Percentiles rank a stretch among this genome's conserved stretches.
These are phyloP conservation scores for Autographa gamma DNA, from an alignment of 2,888 invertebrate genomes.

Conservation along the genomic window DNA sequence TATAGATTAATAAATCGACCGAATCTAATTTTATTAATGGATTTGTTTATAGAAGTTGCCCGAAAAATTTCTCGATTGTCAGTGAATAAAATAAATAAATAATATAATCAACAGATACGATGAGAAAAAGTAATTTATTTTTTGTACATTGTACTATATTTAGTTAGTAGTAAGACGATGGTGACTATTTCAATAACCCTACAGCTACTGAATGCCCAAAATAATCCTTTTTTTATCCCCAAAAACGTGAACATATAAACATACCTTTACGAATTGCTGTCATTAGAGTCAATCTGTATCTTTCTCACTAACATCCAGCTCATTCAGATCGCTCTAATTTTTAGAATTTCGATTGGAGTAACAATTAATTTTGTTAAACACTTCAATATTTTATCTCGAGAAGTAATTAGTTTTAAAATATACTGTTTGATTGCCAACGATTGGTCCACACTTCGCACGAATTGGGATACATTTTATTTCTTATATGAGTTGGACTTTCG, in stretches of 20 bases:
- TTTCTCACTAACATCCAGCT: slow-evolving; percentile 49
- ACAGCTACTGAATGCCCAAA: too few species aligned
- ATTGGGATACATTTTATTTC: neutral
- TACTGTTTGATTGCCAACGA: slow-evolving; percentile 18
- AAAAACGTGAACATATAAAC: slow-evolving; percentile 13
- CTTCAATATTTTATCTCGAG: slow-evolving; percentile 38
- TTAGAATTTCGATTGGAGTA: slow-evolving; percentile 46
- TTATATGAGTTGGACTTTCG: neutral
- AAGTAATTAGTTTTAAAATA: slow-evolving; percentile 23
- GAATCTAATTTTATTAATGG: too few species aligned
- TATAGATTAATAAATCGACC: too few species aligned
- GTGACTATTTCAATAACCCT: too few species aligned
- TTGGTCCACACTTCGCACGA: neutral
- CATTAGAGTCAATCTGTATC: slow-evolving; percentile 46
- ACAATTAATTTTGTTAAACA: slow-evolving; percentile 46
- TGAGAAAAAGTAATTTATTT: too few species aligned
- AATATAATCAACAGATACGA: too few species aligned
- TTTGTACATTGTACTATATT: too few species aligned
- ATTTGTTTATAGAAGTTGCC: too few species aligned
- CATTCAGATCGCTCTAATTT: slow-evolving; percentile 48
- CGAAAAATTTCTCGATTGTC: too few species aligned
- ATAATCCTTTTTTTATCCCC: neutral
- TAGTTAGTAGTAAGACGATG: too few species aligned
- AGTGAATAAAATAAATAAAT: too few species aligned
- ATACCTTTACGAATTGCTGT: slow-evolving; percentile 20